Percentiles rank a stretch among this genome's conserved stretches.
Evolutionary conservation across 1,140 invertebrate species (phyloP).

Genomic region (Bombus confusus): DNA sequence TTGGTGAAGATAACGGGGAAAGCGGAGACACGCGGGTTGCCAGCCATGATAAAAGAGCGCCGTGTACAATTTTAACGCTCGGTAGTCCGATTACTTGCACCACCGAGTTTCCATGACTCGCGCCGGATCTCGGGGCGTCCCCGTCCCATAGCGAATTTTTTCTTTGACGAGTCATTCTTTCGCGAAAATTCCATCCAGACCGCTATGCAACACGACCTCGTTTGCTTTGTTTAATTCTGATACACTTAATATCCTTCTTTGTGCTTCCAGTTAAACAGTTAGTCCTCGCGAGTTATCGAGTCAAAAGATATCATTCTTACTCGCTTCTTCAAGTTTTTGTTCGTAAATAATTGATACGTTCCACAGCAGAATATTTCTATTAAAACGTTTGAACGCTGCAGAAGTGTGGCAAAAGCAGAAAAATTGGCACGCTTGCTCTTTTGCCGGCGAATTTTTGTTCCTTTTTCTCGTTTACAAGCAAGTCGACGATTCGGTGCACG

Average conservation of each 20-base stretch:
- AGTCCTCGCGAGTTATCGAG: background rate
- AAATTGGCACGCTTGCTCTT: background rate
- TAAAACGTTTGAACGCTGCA: background rate
- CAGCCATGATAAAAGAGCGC: slow-evolving; percentile 29
- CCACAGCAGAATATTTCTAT: background rate
- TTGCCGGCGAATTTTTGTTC: background rate
- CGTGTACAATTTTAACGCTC: slow-evolving; percentile 53
- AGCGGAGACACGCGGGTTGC: background rate
- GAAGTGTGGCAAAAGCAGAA: background rate
- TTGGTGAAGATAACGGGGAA: slow-evolving; percentile 40
- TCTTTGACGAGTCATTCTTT: background rate
- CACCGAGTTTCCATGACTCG: background rate
- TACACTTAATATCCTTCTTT: background rate
- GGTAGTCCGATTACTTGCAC: slow-evolving; percentile 40
- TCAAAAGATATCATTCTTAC: background rate
- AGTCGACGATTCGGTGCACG: background rate
- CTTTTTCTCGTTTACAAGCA: background rate
- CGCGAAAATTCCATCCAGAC: no score
- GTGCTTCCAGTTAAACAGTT: background rate
- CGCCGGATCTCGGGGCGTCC: no score
- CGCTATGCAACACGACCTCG: no score
- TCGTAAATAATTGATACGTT: background rate
- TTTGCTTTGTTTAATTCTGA: background rate
- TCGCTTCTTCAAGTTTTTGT: background rate
- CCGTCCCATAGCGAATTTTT: background rate